These are phyloP conservation scores for Polietes domitor DNA, from an alignment of 2,888 invertebrate species.

Conservation along the genomic window DNA sequence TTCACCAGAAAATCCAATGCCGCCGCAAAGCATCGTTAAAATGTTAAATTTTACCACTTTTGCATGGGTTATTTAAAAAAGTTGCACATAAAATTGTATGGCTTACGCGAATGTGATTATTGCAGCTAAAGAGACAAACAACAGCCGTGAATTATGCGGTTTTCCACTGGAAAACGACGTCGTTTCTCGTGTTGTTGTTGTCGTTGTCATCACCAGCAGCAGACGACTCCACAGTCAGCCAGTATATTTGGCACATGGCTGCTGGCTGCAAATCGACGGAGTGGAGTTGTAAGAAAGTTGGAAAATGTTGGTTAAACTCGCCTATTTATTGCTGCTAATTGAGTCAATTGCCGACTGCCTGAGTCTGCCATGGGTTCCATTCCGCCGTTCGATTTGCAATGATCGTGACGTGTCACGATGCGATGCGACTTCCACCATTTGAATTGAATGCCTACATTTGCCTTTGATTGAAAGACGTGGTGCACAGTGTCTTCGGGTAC, in stretches of 20 bases:
- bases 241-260: too few species aligned
- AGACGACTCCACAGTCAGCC: neutral
- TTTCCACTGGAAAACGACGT: neutral
- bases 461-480: neutral
- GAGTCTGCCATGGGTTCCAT: conserved; percentile 25
- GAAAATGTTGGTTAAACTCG: conserved; percentile 66
- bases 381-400: conserved; percentile 44
- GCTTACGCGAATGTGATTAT: neutral
- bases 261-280: neutral
- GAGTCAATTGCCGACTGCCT: conserved; percentile 57
- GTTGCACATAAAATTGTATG: conserved; percentile 2
- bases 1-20: conserved; percentile 28
- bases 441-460: neutral
- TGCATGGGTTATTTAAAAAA: neutral
- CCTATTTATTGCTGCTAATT: conserved; percentile 67
- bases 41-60: conserved; percentile 1
- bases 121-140: neutral
- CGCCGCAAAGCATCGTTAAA: conserved; percentile 24
- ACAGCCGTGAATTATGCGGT: conserved; percentile 33
- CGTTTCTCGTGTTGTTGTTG: neutral
- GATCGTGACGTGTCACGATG: conserved; percentile 63
- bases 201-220: neutral
- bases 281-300: conserved; percentile 29
- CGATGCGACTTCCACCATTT: neutral
- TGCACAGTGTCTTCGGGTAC: conserved; percentile 3